These are phyloP conservation scores for Mormyrus iriodes DNA, from an alignment of 2,113 vertebrate genomes.

Conservation along the genomic window DNA sequence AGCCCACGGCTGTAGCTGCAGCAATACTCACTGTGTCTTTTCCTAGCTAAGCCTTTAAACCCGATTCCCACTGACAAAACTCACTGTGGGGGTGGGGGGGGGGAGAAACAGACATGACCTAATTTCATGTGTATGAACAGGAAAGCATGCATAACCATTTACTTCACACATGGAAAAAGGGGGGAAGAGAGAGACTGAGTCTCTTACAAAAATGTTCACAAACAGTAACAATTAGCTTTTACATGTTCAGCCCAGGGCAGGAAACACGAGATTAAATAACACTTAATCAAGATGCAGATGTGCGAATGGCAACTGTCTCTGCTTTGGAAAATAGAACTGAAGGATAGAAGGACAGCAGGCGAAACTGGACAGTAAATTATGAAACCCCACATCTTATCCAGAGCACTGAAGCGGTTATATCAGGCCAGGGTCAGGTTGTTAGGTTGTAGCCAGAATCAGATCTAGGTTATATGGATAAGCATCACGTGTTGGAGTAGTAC, in stretches of 20 bases:
- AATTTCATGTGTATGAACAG: not conserved
- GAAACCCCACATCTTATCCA: not conserved
- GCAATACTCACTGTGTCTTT: not conserved
- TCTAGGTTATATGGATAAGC: not conserved
- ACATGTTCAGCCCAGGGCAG: not conserved
- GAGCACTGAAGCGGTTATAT: not conserved
- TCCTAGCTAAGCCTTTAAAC: conserved; percentile 5
- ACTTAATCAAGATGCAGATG: not conserved
- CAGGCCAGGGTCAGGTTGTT: not conserved
- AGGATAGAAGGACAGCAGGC: not conserved
- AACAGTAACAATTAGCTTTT: not conserved
- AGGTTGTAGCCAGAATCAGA: not conserved
- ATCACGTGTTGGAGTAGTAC: not conserved
- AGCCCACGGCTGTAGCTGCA: not conserved
- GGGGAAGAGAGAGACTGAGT: not conserved
- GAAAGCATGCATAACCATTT: not conserved
- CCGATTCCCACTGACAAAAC: not conserved
- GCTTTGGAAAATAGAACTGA: not conserved
- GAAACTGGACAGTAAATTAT: not conserved
- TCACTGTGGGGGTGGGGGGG: not conserved
- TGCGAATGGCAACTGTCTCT: not conserved
- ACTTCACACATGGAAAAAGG: not conserved
- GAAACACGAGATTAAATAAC: not conserved
- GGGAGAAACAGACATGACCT: not conserved
- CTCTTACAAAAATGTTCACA: not conserved